Evolutionary conservation across 2,888 invertebrate genomes (phyloP), one percentile per base, ranked within the genome.

Genomic region (Eustalomyia histrio): DNA sequence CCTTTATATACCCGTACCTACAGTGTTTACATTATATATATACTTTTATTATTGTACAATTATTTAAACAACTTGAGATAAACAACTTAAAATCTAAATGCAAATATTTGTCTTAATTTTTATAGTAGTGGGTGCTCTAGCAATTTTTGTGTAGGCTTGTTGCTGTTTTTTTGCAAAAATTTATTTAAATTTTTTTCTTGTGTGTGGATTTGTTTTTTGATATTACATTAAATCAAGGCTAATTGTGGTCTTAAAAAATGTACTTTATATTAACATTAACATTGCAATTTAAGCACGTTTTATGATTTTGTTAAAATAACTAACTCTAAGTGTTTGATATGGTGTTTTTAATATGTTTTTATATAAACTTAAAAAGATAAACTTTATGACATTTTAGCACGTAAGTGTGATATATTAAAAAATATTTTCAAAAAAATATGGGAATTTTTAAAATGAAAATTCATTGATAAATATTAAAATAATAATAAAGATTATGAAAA

Each of bases 231-330:
- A 69, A 74, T 58, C 73, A 79, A 79, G 69, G 74, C 69, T 65
- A 47, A 74, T 64, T 61, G 43, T 61, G 21, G 39, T 61, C 47
- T 61, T 53, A 21, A 12, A 78, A 68, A 60, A 14, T 43, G n/a
- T 52, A 55, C 16, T 63, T 52, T 2, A 58, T 10, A 12, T 1
- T 43, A 7, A 53, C 47, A 65, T 39, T 60, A 55, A 61, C 55
- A 35, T 67, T 75, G 67, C 65, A 50, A 17, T 74, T 57, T 61
- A 39, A 67, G 58, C 75, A 80, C 75, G 68, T 76, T 72, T 72
- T 12, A 80, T 63, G 63, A 75, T 72, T 75, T 76, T 53, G 43
- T 61, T 72, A 24, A 57, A 63, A n/a, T 68, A 63, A 69, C 57
- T 76, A 39, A n/a, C 7, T 69, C 63, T 63, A 63, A 69, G 63